Base-by-base conservation (phyloP, 2,797 vertebrate species). In the Rhabdophis nuchalis region DNA sequence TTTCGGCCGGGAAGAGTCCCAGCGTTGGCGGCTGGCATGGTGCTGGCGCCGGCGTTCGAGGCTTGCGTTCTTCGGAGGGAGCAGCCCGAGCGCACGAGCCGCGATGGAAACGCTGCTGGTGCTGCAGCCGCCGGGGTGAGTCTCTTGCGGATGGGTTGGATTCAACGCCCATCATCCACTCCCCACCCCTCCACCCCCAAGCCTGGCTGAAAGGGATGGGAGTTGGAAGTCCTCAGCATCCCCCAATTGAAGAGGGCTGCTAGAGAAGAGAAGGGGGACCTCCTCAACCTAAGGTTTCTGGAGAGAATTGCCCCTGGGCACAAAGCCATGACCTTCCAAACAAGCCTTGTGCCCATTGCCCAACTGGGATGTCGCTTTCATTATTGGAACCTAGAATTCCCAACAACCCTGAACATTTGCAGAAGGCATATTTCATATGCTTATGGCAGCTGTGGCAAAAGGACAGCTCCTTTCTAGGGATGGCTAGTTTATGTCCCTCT, bases 21-120 rank as follows among this genome's bases (percentile, higher is more conserved):
- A 92, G 95, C 91, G 92, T 64, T 97, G 96, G 97, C 97, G 97
- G 98, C 98, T 98, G 98, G 98, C 97, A 98, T 98, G 98, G 98
- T 98, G 98, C 98, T 98, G 97, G 97, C 97, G 93, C 97, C 97
- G 96, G 98, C 97, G 96, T 95, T 96, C 97, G 97, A 97, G 97
- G 97, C 97, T 95, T 96, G 97, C 97, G 97, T 97, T 97, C 97
- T 98, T 97, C 92, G 87, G 91, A 93, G 90, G 61, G 85, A 87
- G 94, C 97, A 97, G 96, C 93, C 95, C 52, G 96, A 96, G 97
- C 94, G 96, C 96, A 54, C 29, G 86, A 97, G 96, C 97, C 95
- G 97, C 97, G 92, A 98, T 98, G 98, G 98, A 98, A 97, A 98
- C 97, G 96, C 98, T 98, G 97, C 98, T 94, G n/a, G n/a, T n/a